phyloP scores from a whole-genome alignment of 1,140 invertebrate genomes.

The Pseudomyrmex flavicornis region DNA sequence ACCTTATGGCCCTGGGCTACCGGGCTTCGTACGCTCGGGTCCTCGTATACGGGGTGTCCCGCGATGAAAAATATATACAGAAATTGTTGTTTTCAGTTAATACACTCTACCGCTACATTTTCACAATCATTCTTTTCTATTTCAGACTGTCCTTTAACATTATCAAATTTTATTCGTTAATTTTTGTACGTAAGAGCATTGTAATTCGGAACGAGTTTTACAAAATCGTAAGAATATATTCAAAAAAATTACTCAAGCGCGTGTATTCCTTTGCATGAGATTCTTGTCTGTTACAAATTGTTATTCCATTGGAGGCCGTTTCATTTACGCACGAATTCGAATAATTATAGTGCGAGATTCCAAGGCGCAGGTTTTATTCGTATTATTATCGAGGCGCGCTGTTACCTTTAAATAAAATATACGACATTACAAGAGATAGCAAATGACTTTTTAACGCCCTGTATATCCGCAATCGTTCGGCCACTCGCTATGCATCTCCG shows the following conservation, averaged over 20 bases:
- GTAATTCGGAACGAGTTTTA: slow-evolving; percentile 11
- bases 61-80: slow-evolving; percentile 48
- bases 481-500: slow-evolving; percentile 55
- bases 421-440: background rate
- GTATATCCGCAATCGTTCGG: slow-evolving; percentile 15
- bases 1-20: slow-evolving; percentile 84
- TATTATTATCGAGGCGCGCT: background rate
- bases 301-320: background rate
- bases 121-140: too few species aligned
- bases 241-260: too few species aligned
- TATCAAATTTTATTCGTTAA: background rate
- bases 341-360: background rate
- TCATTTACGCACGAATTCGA: background rate
- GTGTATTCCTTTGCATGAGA: too few species aligned
- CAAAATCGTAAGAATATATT: too few species aligned
- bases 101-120: too few species aligned
- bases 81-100: too few species aligned
- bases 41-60: slow-evolving; percentile 80
- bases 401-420: too few species aligned
- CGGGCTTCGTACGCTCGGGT: slow-evolving; percentile 80
- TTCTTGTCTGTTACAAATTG: too few species aligned
- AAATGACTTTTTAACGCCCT: slow-evolving; percentile 29
- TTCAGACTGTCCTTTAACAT: background rate
- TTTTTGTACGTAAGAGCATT: background rate
- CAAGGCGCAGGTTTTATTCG: background rate